phyloP scores from a whole-genome alignment of 2,797 vertebrate genomes.

The Acestrorhynchus altus region DNA sequence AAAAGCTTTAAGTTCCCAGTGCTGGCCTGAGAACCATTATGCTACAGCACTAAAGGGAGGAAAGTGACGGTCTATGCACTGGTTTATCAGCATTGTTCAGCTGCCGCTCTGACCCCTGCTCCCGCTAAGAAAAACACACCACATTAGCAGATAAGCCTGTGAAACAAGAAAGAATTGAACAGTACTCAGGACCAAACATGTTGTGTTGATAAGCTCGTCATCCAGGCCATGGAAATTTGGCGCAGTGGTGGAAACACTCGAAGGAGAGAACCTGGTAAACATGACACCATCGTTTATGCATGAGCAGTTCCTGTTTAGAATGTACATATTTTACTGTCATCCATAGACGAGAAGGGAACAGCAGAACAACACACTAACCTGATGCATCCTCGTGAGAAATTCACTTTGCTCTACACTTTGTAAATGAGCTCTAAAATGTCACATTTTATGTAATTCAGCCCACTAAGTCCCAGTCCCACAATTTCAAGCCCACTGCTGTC shows the following conservation, averaged over 20 bases:
- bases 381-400: background rate
- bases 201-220: slow-evolving; percentile 74
- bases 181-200: slow-evolving; percentile 77
- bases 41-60: no score
- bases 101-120: slow-evolving; percentile 25
- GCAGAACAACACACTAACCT: slow-evolving; percentile 4
- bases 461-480: background rate
- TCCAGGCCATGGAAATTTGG: slow-evolving; percentile 70
- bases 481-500: slow-evolving; percentile 14
- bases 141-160: slow-evolving; percentile 64
- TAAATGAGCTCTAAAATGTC: slow-evolving; percentile 7
- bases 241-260: slow-evolving; percentile 65
- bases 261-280: slow-evolving; percentile 71
- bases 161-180: slow-evolving; percentile 65
- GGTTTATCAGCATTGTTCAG: slow-evolving; percentile 38
- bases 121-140: slow-evolving; percentile 30
- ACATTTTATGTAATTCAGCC: slow-evolving; percentile 14
- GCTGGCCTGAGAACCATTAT: background rate
- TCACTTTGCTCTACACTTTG: slow-evolving; percentile 4
- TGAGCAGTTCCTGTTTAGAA: slow-evolving; percentile 71
- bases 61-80: background rate
- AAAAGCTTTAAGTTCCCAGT: background rate
- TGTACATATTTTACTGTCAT: slow-evolving; percentile 63
- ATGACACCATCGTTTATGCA: slow-evolving; percentile 78
- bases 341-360: slow-evolving; percentile 51